Evolutionary conservation across 2,888 invertebrate genomes (phyloP).

Genomic region (Thereva unica): DNA sequence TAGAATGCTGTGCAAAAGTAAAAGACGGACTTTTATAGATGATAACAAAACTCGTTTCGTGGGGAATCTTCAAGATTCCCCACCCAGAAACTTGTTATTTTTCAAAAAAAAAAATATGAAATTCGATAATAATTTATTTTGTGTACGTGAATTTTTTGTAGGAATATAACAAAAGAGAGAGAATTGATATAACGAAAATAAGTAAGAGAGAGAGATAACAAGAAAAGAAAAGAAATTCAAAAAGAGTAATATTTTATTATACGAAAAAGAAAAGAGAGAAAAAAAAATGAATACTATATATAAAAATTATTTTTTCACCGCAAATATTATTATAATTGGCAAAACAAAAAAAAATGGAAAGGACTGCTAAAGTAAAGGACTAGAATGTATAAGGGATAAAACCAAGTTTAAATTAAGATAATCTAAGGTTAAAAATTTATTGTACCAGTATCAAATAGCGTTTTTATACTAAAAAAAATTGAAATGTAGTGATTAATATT

Average conservation of each 20-base stretch:
- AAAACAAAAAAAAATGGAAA: no score
- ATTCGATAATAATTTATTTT: conserved; percentile 23
- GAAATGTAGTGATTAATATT: conserved; percentile 29
- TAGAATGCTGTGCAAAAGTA: no score
- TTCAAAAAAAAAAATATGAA: conserved; percentile 2
- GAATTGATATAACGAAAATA: not conserved
- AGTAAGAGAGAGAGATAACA: not conserved
- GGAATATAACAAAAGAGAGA: not conserved
- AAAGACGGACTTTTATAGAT: no score
- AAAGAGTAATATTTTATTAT: not conserved
- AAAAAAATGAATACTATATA: conserved; percentile 11
- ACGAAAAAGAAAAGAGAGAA: conserved; percentile 7
- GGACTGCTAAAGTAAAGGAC: no score
- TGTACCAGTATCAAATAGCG: conserved; percentile 30
- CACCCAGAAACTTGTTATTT: not conserved
- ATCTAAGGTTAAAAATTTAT: conserved; percentile 21
- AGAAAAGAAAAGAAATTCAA: not conserved
- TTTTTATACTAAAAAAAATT: conserved; percentile 32
- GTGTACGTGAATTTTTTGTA: conserved; percentile 29
- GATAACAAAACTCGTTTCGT: no score
- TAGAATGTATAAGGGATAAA: not conserved
- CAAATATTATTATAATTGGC: no score
- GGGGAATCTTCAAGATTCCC: no score
- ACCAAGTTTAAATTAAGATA: conserved; percentile 21
- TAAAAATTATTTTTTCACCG: not conserved